Evolutionary conservation across 2,888 invertebrate genomes (phyloP).

Genomic region (Neoascia interrupta): DNA sequence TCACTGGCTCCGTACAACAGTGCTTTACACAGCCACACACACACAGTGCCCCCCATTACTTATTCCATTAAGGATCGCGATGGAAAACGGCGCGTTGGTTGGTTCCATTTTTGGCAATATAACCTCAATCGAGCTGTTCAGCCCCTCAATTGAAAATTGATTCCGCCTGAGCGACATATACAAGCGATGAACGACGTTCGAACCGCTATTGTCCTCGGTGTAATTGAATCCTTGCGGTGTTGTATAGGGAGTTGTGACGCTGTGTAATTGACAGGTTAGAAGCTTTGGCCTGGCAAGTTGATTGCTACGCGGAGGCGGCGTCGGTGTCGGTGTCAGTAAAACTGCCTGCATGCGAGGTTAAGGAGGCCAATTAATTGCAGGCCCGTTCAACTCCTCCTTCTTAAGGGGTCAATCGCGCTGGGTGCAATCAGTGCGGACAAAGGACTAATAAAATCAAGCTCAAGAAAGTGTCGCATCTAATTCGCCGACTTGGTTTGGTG

Average conservation of each 20-base stretch:
- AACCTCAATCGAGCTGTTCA: slow-evolving; percentile 37
- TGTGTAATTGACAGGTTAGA: slow-evolving; percentile 59
- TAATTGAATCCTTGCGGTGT: slow-evolving; percentile 62
- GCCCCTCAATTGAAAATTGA: slow-evolving; percentile 49
- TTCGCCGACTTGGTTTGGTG: not conserved
- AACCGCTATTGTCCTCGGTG: slow-evolving; percentile 51
- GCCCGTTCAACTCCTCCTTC: not conserved
- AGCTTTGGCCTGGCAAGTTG: slow-evolving; percentile 27
- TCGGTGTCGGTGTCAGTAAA: slow-evolving; percentile 19
- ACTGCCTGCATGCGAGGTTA: slow-evolving; percentile 51
- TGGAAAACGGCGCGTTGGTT: slow-evolving; percentile 17
- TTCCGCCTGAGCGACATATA: slow-evolving; percentile 44
- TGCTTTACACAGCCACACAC: too few relatives aligned
- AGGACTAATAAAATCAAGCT: slow-evolving; percentile 58
- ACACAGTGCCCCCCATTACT: slow-evolving; percentile 56
- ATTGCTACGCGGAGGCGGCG: slow-evolving; percentile 35
- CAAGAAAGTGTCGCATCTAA: slow-evolving; percentile 61
- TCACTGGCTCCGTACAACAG: slow-evolving; percentile 45
- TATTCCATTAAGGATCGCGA: slow-evolving; percentile 65
- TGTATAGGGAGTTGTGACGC: slow-evolving; percentile 25
- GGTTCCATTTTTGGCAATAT: slow-evolving; percentile 35
- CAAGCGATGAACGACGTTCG: slow-evolving; percentile 12
- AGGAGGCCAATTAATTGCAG: slow-evolving; percentile 63
- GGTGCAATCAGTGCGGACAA: slow-evolving; percentile 54
- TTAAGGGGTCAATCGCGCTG: slow-evolving; percentile 18